Base-by-base conservation (phyloP, 1,140 invertebrate genomes). In the Physella acuta region DNA sequence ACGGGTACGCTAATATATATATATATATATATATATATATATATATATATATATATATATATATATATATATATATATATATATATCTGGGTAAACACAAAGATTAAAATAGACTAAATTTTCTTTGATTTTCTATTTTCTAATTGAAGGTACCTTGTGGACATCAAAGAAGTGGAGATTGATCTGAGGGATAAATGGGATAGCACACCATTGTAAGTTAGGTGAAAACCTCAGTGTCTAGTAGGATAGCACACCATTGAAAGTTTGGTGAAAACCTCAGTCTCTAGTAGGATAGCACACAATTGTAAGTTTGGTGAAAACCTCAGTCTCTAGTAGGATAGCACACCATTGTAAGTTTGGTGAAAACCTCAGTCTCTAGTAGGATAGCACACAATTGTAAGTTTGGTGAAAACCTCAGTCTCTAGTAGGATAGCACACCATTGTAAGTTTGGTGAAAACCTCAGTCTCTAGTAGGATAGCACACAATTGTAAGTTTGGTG, bases 121-220 rank as follows among this genome's bases (percentile, higher is more conserved):
- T 52, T 4, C 26, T 52, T 2, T n/a, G 51, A 39, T 20, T 44
- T 63, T 53, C 51, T 30, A 30, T 71, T 72, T 72, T 37, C 71
- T 52, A 53, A 59, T 73, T 72, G 33, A 74, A 84, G 83, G 71
- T 79, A 85, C 72, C 76, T 88, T n/a, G 84, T 88, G 17, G 87
- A 88, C 71, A 78, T 86, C 31, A 87, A 87, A 75, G 88, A 88
- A 74, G 75, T 88, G 5, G 84, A 87, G 39, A 62, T 88, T 1
- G 88, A 88, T 76, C 74, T 87, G 2, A 78, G 87, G 72, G 88
- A 88, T 69, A 85, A 85, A 75, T 88, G 88, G 87, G 88, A 88
- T 75, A 87, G 85, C 60, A 87, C 87, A 33, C 88, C 88, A 30
- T 70, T 88, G 84, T 88, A n/a, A n/a, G n/a, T n/a, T n/a, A n/a